Conservation (phyloP, 2,113 vertebrate genomes). For the Cyrtonyx montezumae region DNA sequence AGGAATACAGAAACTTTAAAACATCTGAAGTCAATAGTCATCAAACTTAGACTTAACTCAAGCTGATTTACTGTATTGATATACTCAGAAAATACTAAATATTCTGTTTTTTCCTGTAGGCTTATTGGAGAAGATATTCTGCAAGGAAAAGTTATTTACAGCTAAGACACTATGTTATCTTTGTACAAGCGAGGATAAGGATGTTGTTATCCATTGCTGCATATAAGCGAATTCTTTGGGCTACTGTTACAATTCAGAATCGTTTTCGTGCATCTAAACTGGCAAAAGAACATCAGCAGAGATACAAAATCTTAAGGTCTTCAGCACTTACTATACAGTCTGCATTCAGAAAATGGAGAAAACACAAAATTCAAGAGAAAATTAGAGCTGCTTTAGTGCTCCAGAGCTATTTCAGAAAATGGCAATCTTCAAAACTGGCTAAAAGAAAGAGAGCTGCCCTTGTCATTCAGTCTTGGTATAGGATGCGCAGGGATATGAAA, state of each 20-base stretch:
- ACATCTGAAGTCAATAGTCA: not conserved
- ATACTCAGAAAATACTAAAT: not conserved
- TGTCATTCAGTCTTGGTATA: slow-evolving; percentile 88
- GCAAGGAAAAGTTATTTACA: slow-evolving; percentile 76
- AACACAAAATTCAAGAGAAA: slow-evolving; percentile 59
- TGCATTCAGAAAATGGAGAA: slow-evolving; percentile 83
- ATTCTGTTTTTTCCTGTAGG: slow-evolving; percentile 63
- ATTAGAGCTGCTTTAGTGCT: slow-evolving; percentile 74
- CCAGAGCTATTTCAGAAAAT: slow-evolving; percentile 81
- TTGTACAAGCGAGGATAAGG: slow-evolving; percentile 84
- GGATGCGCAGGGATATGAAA: slow-evolving; percentile 66
- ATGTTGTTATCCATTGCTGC: slow-evolving; percentile 77
- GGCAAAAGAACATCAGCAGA: slow-evolving; percentile 67
- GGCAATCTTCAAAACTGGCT: slow-evolving; percentile 69
- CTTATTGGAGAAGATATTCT: slow-evolving; percentile 82
- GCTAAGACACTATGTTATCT: slow-evolving; percentile 73
- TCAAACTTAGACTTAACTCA: not conserved
- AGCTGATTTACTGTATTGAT: not conserved
- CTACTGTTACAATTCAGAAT: slow-evolving; percentile 80
- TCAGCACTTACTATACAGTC: slow-evolving; percentile 79
- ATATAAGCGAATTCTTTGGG: slow-evolving; percentile 75
- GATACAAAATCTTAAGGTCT: slow-evolving; percentile 71
- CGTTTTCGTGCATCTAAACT: slow-evolving; percentile 67
- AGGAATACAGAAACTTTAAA: not conserved
- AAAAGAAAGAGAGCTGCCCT: slow-evolving; percentile 74